These are phyloP conservation scores for Pterocles gutturalis DNA, from an alignment of 2,113 vertebrate genomes.

Conservation along the genomic window DNA sequence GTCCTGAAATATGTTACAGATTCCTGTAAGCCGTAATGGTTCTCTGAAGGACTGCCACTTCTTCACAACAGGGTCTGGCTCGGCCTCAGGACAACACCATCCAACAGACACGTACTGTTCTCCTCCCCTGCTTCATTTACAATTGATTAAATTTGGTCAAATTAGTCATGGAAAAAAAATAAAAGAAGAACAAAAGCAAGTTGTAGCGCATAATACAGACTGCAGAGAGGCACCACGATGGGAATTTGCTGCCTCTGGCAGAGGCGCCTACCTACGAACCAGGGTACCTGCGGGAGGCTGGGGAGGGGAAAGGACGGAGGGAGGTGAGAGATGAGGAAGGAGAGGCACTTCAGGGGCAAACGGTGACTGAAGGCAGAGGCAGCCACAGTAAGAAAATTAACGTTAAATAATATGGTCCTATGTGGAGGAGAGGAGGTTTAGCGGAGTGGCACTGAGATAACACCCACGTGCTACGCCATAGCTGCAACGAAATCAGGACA, in stretches of 20 bases:
- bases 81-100: not conserved
- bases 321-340: not conserved
- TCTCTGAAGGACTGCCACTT: slow-evolving; percentile 43
- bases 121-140: not conserved
- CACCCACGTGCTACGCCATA: fast-evolving
- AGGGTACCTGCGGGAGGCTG: not conserved
- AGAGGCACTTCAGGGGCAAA: not conserved
- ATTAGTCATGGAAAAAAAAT: not conserved
- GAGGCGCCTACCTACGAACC: not conserved
- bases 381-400: not conserved
- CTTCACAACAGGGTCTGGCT: not conserved
- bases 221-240: not conserved
- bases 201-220: not conserved
- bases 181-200: not conserved
- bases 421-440: not conserved
- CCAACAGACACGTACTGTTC: not conserved
- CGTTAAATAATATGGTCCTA: not conserved
- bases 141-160: not conserved
- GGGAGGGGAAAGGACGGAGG: not conserved
- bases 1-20: slow-evolving; percentile 64
- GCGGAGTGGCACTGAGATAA: not conserved
- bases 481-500: not conserved
- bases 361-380: not conserved
- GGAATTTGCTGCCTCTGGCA: not conserved
- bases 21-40: slow-evolving; percentile 44